Evolutionary conservation across 2,113 vertebrate genomes (phyloP).

Genomic region (Aplodontia rufa): DNA sequence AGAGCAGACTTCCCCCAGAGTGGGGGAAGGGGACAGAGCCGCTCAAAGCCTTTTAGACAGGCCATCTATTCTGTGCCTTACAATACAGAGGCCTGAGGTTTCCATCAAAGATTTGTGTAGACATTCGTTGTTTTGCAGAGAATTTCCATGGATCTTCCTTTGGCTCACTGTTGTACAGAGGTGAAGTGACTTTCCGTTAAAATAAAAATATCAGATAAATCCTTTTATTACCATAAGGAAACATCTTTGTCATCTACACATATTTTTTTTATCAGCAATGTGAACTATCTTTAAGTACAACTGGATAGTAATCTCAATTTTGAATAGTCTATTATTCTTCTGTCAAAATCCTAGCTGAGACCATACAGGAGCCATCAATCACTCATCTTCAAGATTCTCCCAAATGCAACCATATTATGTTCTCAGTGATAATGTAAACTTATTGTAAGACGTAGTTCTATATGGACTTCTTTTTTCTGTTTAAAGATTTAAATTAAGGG

Average conservation of each 20-base stretch:
- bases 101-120: neutral
- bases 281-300: neutral
- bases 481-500: slow-evolving; percentile 6
- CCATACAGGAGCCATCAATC: neutral
- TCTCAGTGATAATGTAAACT: neutral
- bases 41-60: neutral
- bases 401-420: neutral
- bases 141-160: neutral
- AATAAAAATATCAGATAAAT: slow-evolving; percentile 10
- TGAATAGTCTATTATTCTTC: neutral
- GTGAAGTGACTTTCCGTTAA: slow-evolving; percentile 6
- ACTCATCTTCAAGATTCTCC: neutral
- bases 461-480: neutral
- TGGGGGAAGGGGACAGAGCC: too few relatives aligned
- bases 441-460: neutral
- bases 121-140: neutral
- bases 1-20: too few relatives aligned
- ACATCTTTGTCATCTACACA: neutral
- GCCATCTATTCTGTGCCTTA: neutral
- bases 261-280: neutral
- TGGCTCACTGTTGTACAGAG: neutral
- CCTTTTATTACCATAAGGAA: slow-evolving; percentile 48
- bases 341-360: neutral
- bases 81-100: neutral
- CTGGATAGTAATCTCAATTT: neutral